Evolutionary conservation across 2,113 vertebrate genomes (phyloP).

Genomic region (Atherinomorus stipes): DNA sequence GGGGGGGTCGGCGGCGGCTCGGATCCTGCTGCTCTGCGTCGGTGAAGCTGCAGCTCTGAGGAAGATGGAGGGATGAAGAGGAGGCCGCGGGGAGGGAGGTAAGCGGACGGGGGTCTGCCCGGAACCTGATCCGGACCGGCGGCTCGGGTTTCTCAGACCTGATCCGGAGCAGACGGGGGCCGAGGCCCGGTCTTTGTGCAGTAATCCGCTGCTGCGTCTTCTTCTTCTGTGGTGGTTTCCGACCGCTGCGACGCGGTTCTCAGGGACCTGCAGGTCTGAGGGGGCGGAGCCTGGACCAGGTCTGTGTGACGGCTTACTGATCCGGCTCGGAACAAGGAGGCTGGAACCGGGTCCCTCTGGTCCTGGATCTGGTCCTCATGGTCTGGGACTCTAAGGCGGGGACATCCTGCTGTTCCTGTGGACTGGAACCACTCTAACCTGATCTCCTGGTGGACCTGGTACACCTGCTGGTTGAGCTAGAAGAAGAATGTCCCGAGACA

Average conservation of each 20-base stretch:
- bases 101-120: constrained; percentile 46
- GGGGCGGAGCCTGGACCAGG: no score
- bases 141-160: constrained; percentile 41
- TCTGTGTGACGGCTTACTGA: no score
- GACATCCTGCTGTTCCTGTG: no score
- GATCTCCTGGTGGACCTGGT: no score
- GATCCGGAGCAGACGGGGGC: background rate
- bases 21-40: constrained; percentile 43
- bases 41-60: constrained; percentile 27
- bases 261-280: no score
- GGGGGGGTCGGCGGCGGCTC: constrained; percentile 8
- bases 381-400: no score
- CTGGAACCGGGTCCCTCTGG: no score
- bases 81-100: constrained; percentile 73
- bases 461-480: no score
- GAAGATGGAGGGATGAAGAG: constrained; percentile 67
- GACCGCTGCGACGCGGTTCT: background rate
- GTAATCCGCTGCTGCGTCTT: background rate
- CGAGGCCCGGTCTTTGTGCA: background rate
- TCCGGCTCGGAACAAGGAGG: no score
- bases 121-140: constrained; percentile 61
- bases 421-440: no score
- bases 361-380: no score
- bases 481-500: no score
- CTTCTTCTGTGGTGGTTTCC: background rate